Evolutionary conservation across 2,113 vertebrate species (phyloP).

Genomic region (Formicarius rufipectus): DNA sequence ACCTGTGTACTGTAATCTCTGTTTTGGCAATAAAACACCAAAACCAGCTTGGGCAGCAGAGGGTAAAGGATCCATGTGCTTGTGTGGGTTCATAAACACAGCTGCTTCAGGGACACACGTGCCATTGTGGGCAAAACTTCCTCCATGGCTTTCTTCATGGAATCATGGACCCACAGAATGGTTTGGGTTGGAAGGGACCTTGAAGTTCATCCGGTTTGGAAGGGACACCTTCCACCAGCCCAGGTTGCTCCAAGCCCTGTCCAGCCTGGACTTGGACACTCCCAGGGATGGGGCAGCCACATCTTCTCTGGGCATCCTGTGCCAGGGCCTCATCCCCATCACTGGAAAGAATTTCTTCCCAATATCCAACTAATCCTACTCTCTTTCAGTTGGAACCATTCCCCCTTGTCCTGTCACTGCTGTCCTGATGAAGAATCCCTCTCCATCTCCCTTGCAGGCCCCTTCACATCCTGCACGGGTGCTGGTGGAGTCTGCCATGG

Average conservation of each 20-base stretch:
- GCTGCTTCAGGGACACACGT: background rate
- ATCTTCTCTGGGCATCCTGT: background rate
- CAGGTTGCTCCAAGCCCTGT: accelerated
- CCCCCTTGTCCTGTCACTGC: background rate
- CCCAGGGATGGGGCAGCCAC: background rate
- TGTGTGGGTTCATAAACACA: background rate
- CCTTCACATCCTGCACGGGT: background rate
- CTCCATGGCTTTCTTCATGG: background rate
- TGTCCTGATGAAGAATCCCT: background rate
- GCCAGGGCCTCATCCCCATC: background rate
- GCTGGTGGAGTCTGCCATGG: accelerated
- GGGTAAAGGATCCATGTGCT: background rate
- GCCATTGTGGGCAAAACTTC: background rate
- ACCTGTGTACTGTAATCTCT: background rate
- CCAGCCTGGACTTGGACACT: background rate
- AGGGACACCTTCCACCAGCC: background rate
- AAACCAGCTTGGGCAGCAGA: background rate
- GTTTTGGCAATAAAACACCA: constrained; percentile 5
- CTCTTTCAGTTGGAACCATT: background rate
- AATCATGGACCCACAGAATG: background rate
- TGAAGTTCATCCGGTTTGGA: background rate
- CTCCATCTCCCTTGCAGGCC: background rate
- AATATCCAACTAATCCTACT: background rate
- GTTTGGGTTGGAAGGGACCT: background rate
- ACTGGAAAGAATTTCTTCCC: background rate